These are phyloP conservation scores for Unio delphinus DNA, from an alignment of 2,888 invertebrate species.

Conservation along the genomic window DNA sequence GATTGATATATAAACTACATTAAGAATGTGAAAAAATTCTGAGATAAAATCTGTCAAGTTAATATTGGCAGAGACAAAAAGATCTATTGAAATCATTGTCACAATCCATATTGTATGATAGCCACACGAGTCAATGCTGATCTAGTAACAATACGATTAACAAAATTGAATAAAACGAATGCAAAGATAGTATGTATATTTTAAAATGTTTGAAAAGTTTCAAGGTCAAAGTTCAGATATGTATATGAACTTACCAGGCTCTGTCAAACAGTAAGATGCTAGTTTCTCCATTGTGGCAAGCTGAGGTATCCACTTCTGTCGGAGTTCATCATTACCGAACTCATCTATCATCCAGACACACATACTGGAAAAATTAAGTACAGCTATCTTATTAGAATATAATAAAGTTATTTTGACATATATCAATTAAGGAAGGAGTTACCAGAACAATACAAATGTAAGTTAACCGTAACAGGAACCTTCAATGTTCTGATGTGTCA, in stretches of 20 bases:
- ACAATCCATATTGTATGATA: too few relatives aligned
- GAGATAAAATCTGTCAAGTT: too few relatives aligned
- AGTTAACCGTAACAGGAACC: fast-evolving
- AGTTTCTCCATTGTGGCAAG: conserved; percentile 74
- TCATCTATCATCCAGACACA: conserved; percentile 76
- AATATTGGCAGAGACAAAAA: too few relatives aligned
- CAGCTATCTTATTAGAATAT: neutral
- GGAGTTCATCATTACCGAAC: conserved; percentile 73
- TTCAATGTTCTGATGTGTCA: too few relatives aligned
- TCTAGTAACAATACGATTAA: neutral
- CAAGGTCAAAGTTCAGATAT: neutral
- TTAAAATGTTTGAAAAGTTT: neutral
- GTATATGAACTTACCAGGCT: conserved; percentile 70
- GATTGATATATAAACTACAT: too few relatives aligned
- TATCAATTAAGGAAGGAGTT: neutral
- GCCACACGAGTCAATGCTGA: too few relatives aligned
- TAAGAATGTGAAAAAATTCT: too few relatives aligned
- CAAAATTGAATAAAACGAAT: neutral
- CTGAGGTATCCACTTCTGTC: conserved; percentile 72
- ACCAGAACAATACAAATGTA: too few relatives aligned
- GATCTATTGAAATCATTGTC: too few relatives aligned
- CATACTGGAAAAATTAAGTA: conserved; percentile 70
- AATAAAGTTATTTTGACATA: conserved; percentile 1
- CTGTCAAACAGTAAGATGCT: conserved; percentile 76
- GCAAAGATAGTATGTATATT: neutral